phyloP scores from a whole-genome alignment of 2,797 vertebrate species.

The Glossophaga mutica region DNA sequence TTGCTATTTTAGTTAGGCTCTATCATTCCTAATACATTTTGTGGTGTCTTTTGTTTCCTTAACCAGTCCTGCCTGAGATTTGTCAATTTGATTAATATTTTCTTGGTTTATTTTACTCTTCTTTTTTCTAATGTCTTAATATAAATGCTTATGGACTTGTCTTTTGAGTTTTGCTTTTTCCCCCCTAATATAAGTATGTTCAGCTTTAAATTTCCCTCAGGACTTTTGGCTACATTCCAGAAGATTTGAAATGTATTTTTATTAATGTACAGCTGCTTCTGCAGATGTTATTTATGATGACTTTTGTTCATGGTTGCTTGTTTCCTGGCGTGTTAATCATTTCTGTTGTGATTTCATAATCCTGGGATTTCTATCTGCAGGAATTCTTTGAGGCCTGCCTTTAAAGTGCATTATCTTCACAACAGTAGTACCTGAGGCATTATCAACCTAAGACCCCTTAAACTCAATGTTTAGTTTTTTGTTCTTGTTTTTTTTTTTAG shows the following conservation, averaged over 20 bases:
- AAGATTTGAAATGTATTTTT: not conserved
- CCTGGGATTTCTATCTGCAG: not conserved
- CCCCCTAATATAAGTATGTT: not conserved
- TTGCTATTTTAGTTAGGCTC: not conserved
- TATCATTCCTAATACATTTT: not conserved
- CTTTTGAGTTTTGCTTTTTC: not conserved
- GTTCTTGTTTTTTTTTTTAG: not conserved
- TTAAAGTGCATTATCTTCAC: slow-evolving; percentile 10
- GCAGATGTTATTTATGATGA: not conserved
- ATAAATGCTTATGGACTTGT: not conserved
- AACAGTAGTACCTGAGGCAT: not conserved
- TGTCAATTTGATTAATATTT: not conserved
- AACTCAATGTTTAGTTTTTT: not conserved
- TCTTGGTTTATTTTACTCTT: slow-evolving; percentile 13
- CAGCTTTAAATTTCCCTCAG: slow-evolving; percentile 2
- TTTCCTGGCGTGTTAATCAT: not conserved
- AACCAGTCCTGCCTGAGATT: not conserved
- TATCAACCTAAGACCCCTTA: not conserved
- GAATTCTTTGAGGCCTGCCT: not conserved
- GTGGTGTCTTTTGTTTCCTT: not conserved
- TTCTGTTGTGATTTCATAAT: not conserved
- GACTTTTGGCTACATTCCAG: not conserved
- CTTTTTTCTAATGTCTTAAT: slow-evolving; percentile 17
- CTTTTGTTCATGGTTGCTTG: not conserved
- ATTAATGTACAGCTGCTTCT: not conserved